Conservation (phyloP, 2,888 invertebrate genomes). For the Mayetiola destructor region DNA sequence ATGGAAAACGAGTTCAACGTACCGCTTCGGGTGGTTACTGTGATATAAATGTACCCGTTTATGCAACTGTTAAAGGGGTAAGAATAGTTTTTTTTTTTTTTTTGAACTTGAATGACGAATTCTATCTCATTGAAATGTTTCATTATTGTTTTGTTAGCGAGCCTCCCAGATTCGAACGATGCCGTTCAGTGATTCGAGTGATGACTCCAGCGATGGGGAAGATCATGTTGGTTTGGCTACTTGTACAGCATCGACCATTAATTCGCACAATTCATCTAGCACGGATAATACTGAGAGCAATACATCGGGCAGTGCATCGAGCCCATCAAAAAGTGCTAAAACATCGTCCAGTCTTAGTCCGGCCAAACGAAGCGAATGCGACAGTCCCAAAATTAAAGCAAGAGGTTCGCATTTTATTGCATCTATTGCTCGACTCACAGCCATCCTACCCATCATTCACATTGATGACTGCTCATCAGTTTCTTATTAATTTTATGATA, state of each 20-base stretch:
- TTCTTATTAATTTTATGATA: too few relatives aligned
- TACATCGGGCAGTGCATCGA: slow-evolving; percentile 51
- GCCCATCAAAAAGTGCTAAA: slow-evolving; percentile 74
- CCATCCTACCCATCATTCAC: too few relatives aligned
- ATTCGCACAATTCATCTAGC: slow-evolving; percentile 36
- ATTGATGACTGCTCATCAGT: too few relatives aligned
- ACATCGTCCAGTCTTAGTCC: slow-evolving; percentile 74
- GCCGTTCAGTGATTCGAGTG: slow-evolving; percentile 89
- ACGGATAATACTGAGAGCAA: slow-evolving; percentile 45
- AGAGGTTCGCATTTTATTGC: slow-evolving; percentile 5
- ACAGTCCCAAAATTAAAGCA: slow-evolving; percentile 53
- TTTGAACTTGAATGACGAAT: not conserved
- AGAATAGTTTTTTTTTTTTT: slow-evolving; percentile 23
- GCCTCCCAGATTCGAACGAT: slow-evolving; percentile 92
- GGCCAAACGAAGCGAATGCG: slow-evolving; percentile 68
- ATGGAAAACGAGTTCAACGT: slow-evolving; percentile 29
- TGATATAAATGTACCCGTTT: slow-evolving; percentile 85
- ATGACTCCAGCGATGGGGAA: slow-evolving; percentile 89
- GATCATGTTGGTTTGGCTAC: slow-evolving; percentile 40
- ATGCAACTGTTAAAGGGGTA: slow-evolving; percentile 89
- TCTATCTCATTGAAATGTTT: not conserved
- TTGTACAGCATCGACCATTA: slow-evolving; percentile 24
- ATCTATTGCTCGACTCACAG: not conserved
- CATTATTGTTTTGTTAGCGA: slow-evolving; percentile 39
- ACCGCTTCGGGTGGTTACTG: slow-evolving; percentile 63